Conservation (phyloP, 2,797 vertebrate species). For the Gymnoscopelus braueri region DNA sequence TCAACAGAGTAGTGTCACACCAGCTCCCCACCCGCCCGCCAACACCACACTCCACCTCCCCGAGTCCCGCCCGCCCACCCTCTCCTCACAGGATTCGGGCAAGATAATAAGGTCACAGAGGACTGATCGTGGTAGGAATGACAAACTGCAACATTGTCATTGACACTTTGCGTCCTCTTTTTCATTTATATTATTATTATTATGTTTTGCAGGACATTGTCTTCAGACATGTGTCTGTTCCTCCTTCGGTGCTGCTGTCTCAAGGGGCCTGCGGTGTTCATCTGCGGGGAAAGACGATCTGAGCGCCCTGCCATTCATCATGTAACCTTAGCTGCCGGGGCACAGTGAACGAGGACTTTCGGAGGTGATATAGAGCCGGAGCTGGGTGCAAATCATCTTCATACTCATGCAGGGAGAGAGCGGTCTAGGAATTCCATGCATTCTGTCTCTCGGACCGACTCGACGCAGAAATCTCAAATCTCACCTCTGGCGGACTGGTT, state of each 20-base stretch:
- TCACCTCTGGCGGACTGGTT: conserved; percentile 47
- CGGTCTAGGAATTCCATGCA: conserved; percentile 58
- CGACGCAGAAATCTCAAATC: conserved; percentile 31
- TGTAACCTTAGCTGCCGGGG: conserved; percentile 76
- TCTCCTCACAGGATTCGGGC: conserved; percentile 26
- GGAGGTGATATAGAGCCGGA: conserved; percentile 59
- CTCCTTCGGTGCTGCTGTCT: conserved; percentile 81
- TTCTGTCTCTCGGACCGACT: conserved; percentile 41
- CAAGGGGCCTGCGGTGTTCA: conserved; percentile 82
- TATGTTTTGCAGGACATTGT: conserved; percentile 41
- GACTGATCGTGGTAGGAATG: conserved; percentile 12
- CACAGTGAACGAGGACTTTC: conserved; percentile 55
- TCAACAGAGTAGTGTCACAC: conserved; percentile 67
- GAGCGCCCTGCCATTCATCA: conserved; percentile 75
- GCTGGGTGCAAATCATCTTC: conserved; percentile 69
- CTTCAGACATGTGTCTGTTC: conserved; percentile 30
- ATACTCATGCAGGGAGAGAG: conserved; percentile 34
- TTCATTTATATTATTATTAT: too few species aligned
- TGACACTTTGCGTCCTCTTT: too few species aligned
- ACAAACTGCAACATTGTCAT: too few species aligned
- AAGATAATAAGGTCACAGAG: conserved; percentile 30
- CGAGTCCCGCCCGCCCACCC: neutral
- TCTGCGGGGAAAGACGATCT: conserved; percentile 87
- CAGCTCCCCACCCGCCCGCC: conserved; percentile 52
- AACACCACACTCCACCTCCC: too few species aligned